Evolutionary conservation across 2,113 vertebrate genomes (phyloP).

Genomic region (Nibea coibor): DNA sequence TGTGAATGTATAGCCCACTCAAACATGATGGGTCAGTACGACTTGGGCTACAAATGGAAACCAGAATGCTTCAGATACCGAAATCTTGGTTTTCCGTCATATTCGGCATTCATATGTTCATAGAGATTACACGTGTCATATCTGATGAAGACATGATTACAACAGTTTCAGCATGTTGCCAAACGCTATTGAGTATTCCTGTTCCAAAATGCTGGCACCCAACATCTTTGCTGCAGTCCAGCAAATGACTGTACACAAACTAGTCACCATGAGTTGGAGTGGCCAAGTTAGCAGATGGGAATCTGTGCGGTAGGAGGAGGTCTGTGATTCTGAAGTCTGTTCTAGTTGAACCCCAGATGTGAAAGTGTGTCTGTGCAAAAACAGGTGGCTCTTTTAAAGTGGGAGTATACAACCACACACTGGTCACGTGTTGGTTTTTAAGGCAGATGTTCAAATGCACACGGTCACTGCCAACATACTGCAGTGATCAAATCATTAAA

Average conservation of each 20-base stretch:
- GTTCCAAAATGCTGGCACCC: constrained; percentile 1
- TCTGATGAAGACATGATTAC: not conserved
- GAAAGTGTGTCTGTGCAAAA: constrained; percentile 22
- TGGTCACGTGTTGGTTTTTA: not conserved
- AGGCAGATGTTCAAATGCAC: not conserved
- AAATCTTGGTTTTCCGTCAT: no score
- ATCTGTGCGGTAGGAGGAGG: constrained; percentile 7
- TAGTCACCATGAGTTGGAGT: constrained; percentile 1
- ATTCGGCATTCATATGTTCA: no score
- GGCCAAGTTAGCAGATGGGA: constrained; percentile 27
- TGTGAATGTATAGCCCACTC: no score
- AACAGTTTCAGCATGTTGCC: not conserved
- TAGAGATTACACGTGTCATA: no score
- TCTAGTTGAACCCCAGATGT: constrained; percentile 33
- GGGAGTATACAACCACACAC: not conserved
- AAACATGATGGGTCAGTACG: no score
- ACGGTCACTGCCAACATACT: not conserved
- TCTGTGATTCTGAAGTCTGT: constrained; percentile 10
- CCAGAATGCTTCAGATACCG: no score
- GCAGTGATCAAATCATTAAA: not conserved
- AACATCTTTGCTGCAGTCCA: not conserved
- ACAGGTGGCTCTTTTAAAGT: constrained; percentile 10
- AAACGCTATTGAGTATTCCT: not conserved
- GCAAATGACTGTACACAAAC: not conserved
- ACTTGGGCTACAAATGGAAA: no score